These are phyloP conservation scores for Geopemphigus sp. DNA, from an alignment of 1,140 invertebrate genomes.

Conservation along the genomic window DNA sequence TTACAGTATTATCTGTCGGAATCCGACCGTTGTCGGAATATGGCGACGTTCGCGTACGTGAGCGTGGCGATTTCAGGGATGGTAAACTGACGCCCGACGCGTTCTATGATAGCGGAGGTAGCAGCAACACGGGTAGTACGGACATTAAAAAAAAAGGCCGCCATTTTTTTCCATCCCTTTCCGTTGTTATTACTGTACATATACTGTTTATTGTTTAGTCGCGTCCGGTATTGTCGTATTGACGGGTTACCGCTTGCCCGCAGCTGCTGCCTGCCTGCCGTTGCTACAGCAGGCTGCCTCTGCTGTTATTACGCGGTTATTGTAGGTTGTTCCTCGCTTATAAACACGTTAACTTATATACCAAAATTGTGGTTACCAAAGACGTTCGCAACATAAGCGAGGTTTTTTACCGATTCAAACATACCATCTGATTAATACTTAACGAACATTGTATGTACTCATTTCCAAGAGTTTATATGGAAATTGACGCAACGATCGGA, in stretches of 20 bases:
- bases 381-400: not conserved
- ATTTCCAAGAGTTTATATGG: no score
- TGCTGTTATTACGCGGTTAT: not conserved
- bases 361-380: not conserved
- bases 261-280: not conserved
- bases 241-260: no score
- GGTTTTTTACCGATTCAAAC: not conserved
- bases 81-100: constrained; percentile 16
- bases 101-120: not conserved
- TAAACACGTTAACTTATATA: no score
- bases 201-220: not conserved
- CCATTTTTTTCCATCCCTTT: constrained; percentile 35
- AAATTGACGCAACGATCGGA: no score
- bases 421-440: no score
- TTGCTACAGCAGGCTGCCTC: no score
- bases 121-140: not conserved
- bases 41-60: not conserved
- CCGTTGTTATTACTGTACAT: not conserved
- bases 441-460: no score
- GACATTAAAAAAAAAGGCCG: constrained; percentile 28
- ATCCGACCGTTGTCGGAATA: not conserved
- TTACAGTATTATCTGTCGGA: not conserved
- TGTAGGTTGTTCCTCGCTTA: no score
- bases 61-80: constrained; percentile 34
- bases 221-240: not conserved